phyloP scores from a whole-genome alignment of 2,113 vertebrate genomes.

The Microcebus lehilahytsara region DNA sequence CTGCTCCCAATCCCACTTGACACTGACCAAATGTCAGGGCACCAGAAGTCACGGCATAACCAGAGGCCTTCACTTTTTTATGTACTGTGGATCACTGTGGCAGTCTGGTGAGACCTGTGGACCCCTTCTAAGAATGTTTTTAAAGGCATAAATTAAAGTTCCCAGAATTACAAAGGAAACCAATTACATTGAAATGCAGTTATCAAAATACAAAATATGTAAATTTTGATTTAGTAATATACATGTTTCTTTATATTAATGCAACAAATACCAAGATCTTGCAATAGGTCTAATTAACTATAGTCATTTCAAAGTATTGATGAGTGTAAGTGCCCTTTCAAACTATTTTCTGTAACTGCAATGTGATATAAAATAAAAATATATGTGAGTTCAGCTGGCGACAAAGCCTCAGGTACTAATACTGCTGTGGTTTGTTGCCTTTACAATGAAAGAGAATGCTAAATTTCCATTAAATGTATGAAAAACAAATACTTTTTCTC shows the following conservation, averaged over 20 bases:
- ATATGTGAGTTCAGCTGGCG: neutral
- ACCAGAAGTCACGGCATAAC: neutral
- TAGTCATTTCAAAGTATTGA: neutral
- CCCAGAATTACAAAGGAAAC: neutral
- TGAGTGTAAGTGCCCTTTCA: neutral
- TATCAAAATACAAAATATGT: neutral
- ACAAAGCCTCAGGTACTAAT: neutral
- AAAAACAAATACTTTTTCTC: neutral
- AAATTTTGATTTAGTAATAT: neutral
- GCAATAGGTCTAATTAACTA: neutral
- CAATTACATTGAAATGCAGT: neutral
- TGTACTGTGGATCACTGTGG: neutral
- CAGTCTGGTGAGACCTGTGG: neutral
- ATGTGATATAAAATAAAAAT: neutral
- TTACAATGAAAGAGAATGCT: neutral
- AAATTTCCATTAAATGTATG: neutral
- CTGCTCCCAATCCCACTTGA: neutral
- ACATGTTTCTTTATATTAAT: slow-evolving; percentile 6
- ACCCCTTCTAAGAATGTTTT: neutral
- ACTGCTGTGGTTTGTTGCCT: neutral
- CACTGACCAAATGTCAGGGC: neutral
- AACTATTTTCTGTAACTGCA: neutral
- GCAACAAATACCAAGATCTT: neutral
- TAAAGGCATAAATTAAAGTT: slow-evolving; percentile 23
- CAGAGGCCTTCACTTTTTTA: neutral